Evolutionary conservation across 2,888 invertebrate genomes (phyloP).

Genomic region (Ophion ellenae): DNA sequence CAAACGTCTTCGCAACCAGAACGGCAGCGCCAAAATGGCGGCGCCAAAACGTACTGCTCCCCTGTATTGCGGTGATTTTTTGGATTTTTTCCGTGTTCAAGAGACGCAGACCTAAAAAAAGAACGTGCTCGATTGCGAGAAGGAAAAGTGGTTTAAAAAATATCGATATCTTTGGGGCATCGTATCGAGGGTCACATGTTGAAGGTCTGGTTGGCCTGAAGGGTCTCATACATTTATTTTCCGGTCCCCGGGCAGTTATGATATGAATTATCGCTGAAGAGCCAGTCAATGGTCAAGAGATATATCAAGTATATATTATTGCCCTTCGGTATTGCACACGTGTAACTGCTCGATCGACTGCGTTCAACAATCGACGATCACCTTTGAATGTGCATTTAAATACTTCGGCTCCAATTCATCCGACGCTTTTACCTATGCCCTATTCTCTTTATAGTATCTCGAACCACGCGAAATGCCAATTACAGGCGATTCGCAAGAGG

Average conservation of each 20-base stretch:
- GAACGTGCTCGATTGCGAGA: too few species aligned
- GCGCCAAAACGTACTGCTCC: too few species aligned
- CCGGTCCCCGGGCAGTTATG: slow-evolving; percentile 11
- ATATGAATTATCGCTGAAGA: slow-evolving; percentile 44
- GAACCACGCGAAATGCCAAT: too few species aligned
- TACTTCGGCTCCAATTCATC: slow-evolving; percentile 1
- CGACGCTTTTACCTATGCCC: background rate
- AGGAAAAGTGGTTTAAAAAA: background rate
- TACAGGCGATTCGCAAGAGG: too few species aligned
- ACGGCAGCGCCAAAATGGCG: too few species aligned
- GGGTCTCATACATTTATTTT: background rate
- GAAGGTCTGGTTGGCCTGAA: too few species aligned
- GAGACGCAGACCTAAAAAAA: too few species aligned
- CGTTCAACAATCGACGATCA: background rate
- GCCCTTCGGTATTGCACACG: background rate
- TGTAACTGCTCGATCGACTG: slow-evolving; percentile 2
- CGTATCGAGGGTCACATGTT: too few species aligned
- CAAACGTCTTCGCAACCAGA: too few species aligned
- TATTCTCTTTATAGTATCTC: too few species aligned
- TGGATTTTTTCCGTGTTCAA: too few species aligned
- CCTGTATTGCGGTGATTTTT: too few species aligned
- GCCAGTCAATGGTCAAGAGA: slow-evolving; percentile 17
- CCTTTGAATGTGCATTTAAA: background rate
- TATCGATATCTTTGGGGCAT: background rate
- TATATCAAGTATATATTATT: slow-evolving; percentile 28